Base-by-base conservation (phyloP, 2,888 invertebrate genomes). In the Agrilus mali region DNA sequence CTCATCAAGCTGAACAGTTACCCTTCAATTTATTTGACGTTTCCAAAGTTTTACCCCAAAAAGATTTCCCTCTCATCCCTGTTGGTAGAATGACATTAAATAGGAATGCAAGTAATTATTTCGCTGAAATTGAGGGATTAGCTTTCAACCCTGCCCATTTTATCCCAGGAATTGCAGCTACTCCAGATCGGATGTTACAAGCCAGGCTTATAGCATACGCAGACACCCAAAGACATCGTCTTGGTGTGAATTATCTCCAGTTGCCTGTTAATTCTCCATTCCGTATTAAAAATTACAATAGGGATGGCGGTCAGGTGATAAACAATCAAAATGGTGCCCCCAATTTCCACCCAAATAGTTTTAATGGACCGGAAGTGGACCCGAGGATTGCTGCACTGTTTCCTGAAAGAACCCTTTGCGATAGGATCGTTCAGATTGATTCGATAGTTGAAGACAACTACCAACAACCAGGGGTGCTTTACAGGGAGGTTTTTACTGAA, bases 271-370 rank as follows among this genome's bases (percentile, higher is more conserved):
- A 97, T 68, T 90, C 92, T 59, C 94, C 96, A 0, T 90, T 78
- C 69, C 69, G 77, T 47, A 73, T 77, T 2, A 66, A 70, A 33
- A 89, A 92, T 65, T 94, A 86, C 61, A 87, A 89, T 64, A 78
- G 96, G 32, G 94, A 95, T 63, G 96, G 95, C 0, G 74, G 78
- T 2, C 81, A 82, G 71, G 71, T 75, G 31, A 73, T 78, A 34
- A 78, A 78, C 52, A 93, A 90, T 64, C 90, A 93, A 66, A 82
- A 78, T 4, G 88, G 85, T 12, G 83, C 87, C 3, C 95, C 96
- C 4, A 96, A 95, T 67, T 97, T 97, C 65, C 93, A 79, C 71
- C 97, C 97, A 1, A 97, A 97, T 70, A 93, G 93, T 49, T 97
- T 95, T 69, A 73, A 77, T 44, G 96, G 95, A 0, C 94, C 95